A percentile compares a stretch with the other conserved stretches of the same genome.
These are phyloP conservation scores for Arenaria interpres DNA, from an alignment of 2,113 vertebrate species.

Conservation along the genomic window DNA sequence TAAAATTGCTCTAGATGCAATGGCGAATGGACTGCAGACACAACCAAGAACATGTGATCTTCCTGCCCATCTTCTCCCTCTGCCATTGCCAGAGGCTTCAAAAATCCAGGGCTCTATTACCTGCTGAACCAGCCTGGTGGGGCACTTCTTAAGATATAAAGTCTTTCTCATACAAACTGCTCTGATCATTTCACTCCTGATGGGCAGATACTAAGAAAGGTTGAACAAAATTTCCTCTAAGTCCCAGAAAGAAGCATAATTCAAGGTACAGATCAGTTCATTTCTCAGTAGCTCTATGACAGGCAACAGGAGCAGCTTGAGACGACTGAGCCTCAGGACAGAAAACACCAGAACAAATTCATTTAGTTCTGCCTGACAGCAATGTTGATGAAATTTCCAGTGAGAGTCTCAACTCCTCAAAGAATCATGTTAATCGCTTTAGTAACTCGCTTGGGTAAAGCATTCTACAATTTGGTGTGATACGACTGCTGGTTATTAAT, in stretches of 20 bases:
- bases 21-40: not conserved
- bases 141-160: not conserved
- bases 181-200: not conserved
- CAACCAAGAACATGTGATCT: not conserved
- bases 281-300: not conserved
- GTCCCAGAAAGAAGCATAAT: not conserved
- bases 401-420: not conserved
- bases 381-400: not conserved
- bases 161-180: not conserved
- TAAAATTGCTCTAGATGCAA: not conserved
- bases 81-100: not conserved
- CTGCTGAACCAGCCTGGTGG: not conserved
- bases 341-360: not conserved
- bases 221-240: not conserved
- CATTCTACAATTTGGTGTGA: not conserved
- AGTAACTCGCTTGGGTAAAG: not conserved
- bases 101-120: rapidly evolving
- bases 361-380: not conserved
- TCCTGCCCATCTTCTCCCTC: not conserved
- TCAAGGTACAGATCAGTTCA: not conserved
- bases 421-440: not conserved
- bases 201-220: not conserved
- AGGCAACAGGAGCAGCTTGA: not conserved
- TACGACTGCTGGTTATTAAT: not conserved
- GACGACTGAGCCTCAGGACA: not conserved